Evolutionary conservation across 30 jellyfish, hydroid and myxozoan species (phyloP).

Genomic region (Rhopilema esculentum): DNA sequence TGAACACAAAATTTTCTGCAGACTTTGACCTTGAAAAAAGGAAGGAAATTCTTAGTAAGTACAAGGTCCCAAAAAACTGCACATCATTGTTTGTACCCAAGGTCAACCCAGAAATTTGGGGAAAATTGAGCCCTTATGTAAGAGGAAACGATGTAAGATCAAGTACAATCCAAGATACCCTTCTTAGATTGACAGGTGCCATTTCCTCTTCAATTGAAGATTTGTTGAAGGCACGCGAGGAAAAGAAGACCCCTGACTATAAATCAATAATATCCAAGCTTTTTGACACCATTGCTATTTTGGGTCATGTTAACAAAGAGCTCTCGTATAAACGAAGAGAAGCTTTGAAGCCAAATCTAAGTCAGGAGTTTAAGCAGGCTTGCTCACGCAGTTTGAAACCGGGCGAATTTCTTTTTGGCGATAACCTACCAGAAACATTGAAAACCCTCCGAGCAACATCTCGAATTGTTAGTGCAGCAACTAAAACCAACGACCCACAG

Average conservation of each 20-base stretch:
- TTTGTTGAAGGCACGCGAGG: conserved; percentile 9
- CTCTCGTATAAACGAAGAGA: conserved; percentile 43
- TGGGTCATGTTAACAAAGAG: conserved; percentile 36
- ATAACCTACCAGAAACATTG: conserved; percentile 31
- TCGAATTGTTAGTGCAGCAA: conserved; percentile 11
- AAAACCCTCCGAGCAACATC: conserved; percentile 33
- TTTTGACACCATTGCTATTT: conserved; percentile 32
- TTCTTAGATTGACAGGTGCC: conserved; percentile 10
- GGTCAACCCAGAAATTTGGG: conserved; percentile 64
- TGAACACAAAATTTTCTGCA: conserved; percentile 12
- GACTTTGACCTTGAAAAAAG: conserved; percentile 36
- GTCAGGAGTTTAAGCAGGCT: conserved; percentile 43
- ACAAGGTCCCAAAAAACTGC: conserved; percentile 30
- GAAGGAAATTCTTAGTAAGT: conserved; percentile 34
- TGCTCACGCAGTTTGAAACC: conserved; percentile 51
- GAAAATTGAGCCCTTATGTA: conserved; percentile 8
- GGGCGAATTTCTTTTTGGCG: conserved; percentile 49
- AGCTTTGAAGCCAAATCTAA: conserved; percentile 25
- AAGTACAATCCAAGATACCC: conserved; percentile 12
- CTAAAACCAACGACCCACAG: conserved; percentile 13
- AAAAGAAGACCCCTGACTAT: conserved; percentile 2
- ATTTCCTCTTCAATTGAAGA: background rate
- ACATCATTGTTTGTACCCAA: conserved; percentile 12
- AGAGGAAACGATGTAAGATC: conserved; percentile 17
- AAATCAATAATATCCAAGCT: background rate